phyloP scores from a whole-genome alignment of 2,888 invertebrate species.

The Trisateles emortualis region DNA sequence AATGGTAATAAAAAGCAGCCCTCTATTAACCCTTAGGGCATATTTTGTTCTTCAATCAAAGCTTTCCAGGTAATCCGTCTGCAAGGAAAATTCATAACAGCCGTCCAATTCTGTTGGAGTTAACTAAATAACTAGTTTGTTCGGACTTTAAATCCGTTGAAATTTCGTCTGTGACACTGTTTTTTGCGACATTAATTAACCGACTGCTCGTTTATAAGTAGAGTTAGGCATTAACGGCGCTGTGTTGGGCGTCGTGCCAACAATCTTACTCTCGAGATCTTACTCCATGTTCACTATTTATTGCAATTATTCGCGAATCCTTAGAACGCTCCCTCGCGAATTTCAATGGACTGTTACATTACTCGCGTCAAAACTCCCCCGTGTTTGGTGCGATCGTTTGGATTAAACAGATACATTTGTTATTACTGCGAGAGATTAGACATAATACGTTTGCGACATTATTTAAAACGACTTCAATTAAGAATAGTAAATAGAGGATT shows the following conservation, averaged over 20 bases:
- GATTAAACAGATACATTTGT: slow-evolving; percentile 24
- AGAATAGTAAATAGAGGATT: slow-evolving; percentile 28
- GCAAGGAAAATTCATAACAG: slow-evolving; percentile 25
- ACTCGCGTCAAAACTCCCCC: slow-evolving; percentile 38
- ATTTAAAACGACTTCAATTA: slow-evolving; percentile 28
- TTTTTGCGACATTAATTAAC: slow-evolving; percentile 54
- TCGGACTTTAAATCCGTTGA: slow-evolving; percentile 35
- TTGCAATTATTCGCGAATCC: slow-evolving; percentile 70
- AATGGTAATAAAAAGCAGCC: slow-evolving; percentile 26
- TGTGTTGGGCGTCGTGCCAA: slow-evolving; percentile 64
- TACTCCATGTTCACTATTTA: slow-evolving; percentile 61
- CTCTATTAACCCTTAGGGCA: slow-evolving; percentile 22
- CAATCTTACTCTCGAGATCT: slow-evolving; percentile 51
- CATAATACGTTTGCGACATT: slow-evolving; percentile 25
- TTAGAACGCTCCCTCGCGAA: slow-evolving; percentile 48
- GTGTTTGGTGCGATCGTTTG: slow-evolving; percentile 22
- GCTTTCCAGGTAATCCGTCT: slow-evolving; percentile 20
- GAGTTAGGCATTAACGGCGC: slow-evolving; percentile 60
- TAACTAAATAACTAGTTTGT: slow-evolving; percentile 24
- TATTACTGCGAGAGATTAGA: slow-evolving; percentile 21
- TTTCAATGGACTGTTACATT: slow-evolving; percentile 52
- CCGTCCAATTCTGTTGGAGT: slow-evolving; percentile 14
- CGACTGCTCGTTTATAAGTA: slow-evolving; percentile 53
- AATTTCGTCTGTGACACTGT: slow-evolving; percentile 40
- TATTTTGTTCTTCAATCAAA: slow-evolving; percentile 26